A percentile compares a stretch with the other conserved stretches of the same genome.
phyloP scores from a whole-genome alignment of 2,888 invertebrate species.

The Acronicta psi region DNA sequence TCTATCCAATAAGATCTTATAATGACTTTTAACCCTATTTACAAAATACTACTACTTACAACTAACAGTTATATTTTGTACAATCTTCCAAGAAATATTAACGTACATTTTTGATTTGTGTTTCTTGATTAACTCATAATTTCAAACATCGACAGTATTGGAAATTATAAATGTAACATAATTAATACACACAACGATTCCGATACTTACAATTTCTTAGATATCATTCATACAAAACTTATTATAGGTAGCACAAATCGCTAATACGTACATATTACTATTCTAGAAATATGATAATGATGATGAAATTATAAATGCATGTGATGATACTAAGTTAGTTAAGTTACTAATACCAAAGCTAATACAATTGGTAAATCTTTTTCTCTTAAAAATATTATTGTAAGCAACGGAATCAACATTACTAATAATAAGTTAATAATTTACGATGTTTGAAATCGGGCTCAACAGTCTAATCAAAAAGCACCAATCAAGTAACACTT shows the following conservation, averaged over 20 bases:
- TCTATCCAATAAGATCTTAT: slow-evolving; percentile 24
- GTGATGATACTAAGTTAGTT: slow-evolving; percentile 2
- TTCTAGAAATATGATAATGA: not conserved
- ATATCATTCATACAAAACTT: too few relatives aligned
- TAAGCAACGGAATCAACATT: slow-evolving; percentile 32
- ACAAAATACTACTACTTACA: slow-evolving; percentile 34
- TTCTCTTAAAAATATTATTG: not conserved
- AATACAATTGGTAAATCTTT: not conserved
- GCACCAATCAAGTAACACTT: slow-evolving; percentile 61
- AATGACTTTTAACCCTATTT: slow-evolving; percentile 30
- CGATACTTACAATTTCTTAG: slow-evolving; percentile 26
- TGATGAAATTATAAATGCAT: not conserved
- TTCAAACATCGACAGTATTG: slow-evolving; percentile 63
- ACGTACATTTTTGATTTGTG: slow-evolving; percentile 50
- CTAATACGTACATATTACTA: not conserved
- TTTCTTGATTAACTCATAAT: slow-evolving; percentile 61
- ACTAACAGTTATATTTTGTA: slow-evolving; percentile 35
- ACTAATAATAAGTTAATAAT: slow-evolving; percentile 19
- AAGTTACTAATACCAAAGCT: slow-evolving; percentile 15
- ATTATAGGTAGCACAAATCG: not conserved
- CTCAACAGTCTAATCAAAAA: slow-evolving; percentile 75
- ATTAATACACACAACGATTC: slow-evolving; percentile 4
- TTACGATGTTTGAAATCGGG: slow-evolving; percentile 79
- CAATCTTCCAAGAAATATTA: slow-evolving; percentile 26
- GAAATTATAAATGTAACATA: slow-evolving; percentile 9